Base-by-base conservation (phyloP, 1,140 invertebrate species). In the Hestina assimilis region DNA sequence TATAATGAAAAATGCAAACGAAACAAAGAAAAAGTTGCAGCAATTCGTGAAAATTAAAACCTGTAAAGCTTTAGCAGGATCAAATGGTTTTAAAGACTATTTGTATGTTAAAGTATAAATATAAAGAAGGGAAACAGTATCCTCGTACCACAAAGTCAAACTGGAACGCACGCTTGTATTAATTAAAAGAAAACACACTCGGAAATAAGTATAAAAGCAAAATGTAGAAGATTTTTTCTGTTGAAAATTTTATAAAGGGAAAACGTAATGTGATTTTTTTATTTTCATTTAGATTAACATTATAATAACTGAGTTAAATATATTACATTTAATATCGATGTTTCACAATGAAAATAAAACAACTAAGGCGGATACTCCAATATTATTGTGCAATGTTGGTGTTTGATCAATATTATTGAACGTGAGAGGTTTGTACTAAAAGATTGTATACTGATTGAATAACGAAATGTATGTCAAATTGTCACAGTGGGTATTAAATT, bases 131-230 rank as follows among this genome's bases (percentile, higher is more conserved):
- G 40, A 17, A 41, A 41, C 9, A 20, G 19, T 41, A 9, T 8
- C 20, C 38, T 19, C n/a, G 15, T 33, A 40, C 43, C 29, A 48
- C 21, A 54, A 66, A 48, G 54, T 62, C 19, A 54, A 47, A 23
- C 24, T 43, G 12, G 26, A 50, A 28, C 52, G 48, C 26, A 26
- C 48, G 40, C 38, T 23, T 48, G 55, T 52, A 59, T 48, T 60
- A 67, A 67, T 60, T 56, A 59, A 63, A 64, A 35, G 51, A 57
- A 63, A 67, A 63, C 53, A 67, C 33, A 54, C 50, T 54, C 48
- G 41, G 12, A 60, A 67, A 56, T 45, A 63, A 47, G 42, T 56
- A 40, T 31, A 23, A 52, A 53, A 33, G 28, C 17, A 40, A 51
- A 60, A 63, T 51, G 38, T 56, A 45, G 33, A 47, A 33, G 46